A percentile compares a stretch with the other conserved stretches of the same genome.
Conservation (phyloP, 2,113 vertebrate genomes). For the Ceuthmochares aereus region DNA sequence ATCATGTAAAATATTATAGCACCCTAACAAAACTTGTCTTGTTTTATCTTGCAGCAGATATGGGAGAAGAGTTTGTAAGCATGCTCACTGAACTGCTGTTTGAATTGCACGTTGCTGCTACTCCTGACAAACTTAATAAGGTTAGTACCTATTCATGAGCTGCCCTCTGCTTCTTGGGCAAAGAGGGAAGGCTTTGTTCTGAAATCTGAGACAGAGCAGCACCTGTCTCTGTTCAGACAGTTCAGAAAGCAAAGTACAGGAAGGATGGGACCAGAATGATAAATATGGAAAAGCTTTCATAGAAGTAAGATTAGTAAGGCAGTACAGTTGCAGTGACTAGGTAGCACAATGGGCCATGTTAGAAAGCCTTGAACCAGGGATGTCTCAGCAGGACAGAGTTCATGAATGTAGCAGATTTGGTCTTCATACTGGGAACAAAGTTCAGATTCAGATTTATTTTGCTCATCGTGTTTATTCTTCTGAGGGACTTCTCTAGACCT, state of each 20-base stretch:
- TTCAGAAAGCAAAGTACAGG: not conserved
- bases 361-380: not conserved
- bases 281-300: not conserved
- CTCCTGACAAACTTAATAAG: conserved; percentile 98
- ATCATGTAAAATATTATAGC: not conserved
- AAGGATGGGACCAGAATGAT: not conserved
- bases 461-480: not conserved
- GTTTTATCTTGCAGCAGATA: conserved; percentile 75
- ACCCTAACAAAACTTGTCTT: not conserved
- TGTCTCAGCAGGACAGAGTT: not conserved
- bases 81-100: conserved; percentile 94
- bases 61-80: conserved; percentile 89
- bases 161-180: not conserved
- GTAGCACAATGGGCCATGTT: not conserved
- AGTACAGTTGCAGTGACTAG: not conserved
- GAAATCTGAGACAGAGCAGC: not conserved
- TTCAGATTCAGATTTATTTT: not conserved
- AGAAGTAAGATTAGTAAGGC: not conserved
- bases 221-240: not conserved
- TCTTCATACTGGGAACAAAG: not conserved
- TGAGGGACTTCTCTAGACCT: not conserved
- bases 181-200: not conserved
- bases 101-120: conserved; percentile 95
- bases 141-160: conserved; percentile 64
- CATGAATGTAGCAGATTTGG: not conserved